Evolutionary conservation across 2,113 vertebrate species (phyloP), one percentile per base, ranked within the genome.

Genomic region (Zosterops borbonicus): DNA sequence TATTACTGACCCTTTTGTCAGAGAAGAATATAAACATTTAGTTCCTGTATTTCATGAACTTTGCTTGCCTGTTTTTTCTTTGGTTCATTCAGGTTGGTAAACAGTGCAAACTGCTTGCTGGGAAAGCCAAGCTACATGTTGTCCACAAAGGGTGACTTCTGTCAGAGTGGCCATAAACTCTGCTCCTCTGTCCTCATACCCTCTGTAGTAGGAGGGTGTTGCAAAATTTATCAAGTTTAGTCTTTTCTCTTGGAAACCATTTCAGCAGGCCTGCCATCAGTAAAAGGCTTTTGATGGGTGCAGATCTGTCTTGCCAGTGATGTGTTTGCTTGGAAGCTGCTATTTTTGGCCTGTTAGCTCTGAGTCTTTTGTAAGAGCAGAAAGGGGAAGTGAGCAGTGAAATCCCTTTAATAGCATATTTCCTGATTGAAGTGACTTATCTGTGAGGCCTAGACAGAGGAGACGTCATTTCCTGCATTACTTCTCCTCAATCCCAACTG

Each of bases 391-490:
- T 82, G 82, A 98, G 89, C 98, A 97, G 97, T 97, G 97, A 97
- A 96, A 98, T 96, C 70, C 91, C 91, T 96, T 94, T 96, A 97
- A 97, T 97, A 97, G 98, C 87, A 73, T 86, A 93, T 97, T 98
- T 98, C 97, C 98, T 98, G 95, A 93, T 96, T 96, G 95, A 89
- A 98, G 96, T 97, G 87, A 96, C 96, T 98, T 97, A 98, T 98
- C 97, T 97, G 55, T 87, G 90, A 87, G 96, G 96, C 90, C 64
- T 94, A 98, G 97, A 97, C 92, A 90, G 69, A 96, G 93, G 97
- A 97, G 50, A 98, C 96, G 97, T 97, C 97, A 98, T 98, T 99
- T 98, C 98, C 98, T 98, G 97, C 96, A 98, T 98, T 96, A 92
- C 95, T 94, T 86, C 81, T 96, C 74, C 87, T 86, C 74, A 83